phyloP scores from a whole-genome alignment of 1,140 invertebrate genomes.

The Drosophila equinoxialis region DNA sequence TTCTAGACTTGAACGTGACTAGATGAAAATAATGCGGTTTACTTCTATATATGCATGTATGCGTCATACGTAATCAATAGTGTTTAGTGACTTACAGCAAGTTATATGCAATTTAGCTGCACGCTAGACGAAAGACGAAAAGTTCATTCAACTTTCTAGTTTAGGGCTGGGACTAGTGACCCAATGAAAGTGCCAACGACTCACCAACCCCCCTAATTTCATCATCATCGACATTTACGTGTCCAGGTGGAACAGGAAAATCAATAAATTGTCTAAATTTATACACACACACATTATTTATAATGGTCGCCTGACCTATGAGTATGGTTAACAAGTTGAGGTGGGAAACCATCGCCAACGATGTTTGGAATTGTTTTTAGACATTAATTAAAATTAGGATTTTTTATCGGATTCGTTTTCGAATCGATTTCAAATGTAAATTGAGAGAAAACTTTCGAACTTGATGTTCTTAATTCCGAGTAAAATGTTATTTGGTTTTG shows the following conservation, averaged over 20 bases:
- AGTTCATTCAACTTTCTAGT: constrained; percentile 62
- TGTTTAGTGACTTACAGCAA: not conserved
- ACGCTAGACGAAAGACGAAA: not conserved
- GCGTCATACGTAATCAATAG: not conserved
- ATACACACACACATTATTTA: not conserved
- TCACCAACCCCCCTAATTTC: constrained; percentile 7
- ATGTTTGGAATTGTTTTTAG: not conserved
- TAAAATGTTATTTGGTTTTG: too few species aligned
- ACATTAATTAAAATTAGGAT: too few species aligned
- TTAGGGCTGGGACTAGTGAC: constrained; percentile 47
- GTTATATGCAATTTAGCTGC: constrained; percentile 14
- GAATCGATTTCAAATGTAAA: too few species aligned
- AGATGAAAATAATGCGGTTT: constrained; percentile 57
- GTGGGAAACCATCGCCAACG: too few species aligned
- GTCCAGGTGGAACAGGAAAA: constrained; percentile 31
- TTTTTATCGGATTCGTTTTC: too few species aligned
- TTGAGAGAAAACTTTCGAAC: too few species aligned
- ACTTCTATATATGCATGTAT: constrained; percentile 37
- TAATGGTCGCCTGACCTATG: not conserved
- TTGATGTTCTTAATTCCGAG: too few species aligned
- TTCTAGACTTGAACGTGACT: constrained; percentile 55
- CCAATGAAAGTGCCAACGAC: constrained; percentile 31
- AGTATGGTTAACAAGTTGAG: not conserved
- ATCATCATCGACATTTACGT: constrained; percentile 10
- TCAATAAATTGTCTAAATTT: constrained; percentile 38